Conservation (phyloP, 2,888 invertebrate genomes). For the Noctua pronuba region DNA sequence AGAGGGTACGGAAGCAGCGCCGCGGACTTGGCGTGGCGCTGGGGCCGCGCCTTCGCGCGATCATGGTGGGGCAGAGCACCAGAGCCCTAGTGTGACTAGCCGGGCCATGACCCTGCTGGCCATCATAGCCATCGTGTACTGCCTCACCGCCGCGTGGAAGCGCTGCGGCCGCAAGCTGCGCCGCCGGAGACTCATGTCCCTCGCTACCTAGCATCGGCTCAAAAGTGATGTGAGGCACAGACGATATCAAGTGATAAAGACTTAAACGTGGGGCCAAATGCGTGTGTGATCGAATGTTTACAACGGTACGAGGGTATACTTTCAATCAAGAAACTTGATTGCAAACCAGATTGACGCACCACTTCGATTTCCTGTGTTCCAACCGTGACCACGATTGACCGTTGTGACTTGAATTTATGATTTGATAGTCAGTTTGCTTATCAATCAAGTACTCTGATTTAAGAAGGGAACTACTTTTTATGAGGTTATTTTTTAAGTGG, state of each 20-base stretch:
- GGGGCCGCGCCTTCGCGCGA: conserved; percentile 79
- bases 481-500: conserved; percentile 19
- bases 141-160: conserved; percentile 76
- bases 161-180: conserved; percentile 82
- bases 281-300: conserved; percentile 41
- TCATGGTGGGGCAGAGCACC: conserved; percentile 65
- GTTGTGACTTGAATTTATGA: background rate
- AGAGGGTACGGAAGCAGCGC: conserved; percentile 87
- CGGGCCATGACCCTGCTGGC: conserved; percentile 76
- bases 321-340: conserved; percentile 14
- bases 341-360: conserved; percentile 1
- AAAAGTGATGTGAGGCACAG: conserved; percentile 49
- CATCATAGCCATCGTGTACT: conserved; percentile 75
- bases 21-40: conserved; percentile 90
- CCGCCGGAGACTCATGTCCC: conserved; percentile 79
- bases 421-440: background rate
- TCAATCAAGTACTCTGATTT: conserved; percentile 12
- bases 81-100: conserved; percentile 71
- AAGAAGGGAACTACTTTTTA: conserved; percentile 22
- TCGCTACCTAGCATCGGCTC: conserved; percentile 81
- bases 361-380: background rate
- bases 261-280: conserved; percentile 59
- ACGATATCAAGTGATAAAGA: conserved; percentile 46
- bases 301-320: conserved; percentile 21
- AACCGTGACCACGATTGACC: background rate